Percentiles rank a stretch among this genome's conserved stretches.
Evolutionary conservation across 1,140 invertebrate genomes (phyloP).

Genomic region (Hyles euphorbiae): DNA sequence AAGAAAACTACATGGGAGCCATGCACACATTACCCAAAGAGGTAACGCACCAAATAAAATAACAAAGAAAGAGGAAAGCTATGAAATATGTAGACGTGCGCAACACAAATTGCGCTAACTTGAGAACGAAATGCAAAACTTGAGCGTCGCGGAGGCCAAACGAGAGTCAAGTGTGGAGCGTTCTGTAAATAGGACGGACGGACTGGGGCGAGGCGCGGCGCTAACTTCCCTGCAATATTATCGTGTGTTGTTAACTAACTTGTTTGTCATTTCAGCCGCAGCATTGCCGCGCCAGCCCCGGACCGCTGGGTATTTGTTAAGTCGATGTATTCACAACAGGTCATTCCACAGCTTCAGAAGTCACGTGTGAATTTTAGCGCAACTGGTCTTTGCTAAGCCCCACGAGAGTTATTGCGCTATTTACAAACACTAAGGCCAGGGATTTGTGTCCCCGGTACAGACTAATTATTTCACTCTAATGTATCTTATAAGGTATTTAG

Average conservation of each 20-base stretch:
- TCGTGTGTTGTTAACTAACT: constrained; percentile 46
- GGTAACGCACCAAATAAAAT: neutral
- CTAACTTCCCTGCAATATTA: constrained; percentile 45
- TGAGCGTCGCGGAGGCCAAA: constrained; percentile 38
- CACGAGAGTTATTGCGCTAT: too few species aligned
- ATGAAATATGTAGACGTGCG: constrained; percentile 39
- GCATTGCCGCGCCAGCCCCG: neutral
- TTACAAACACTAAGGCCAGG: too few species aligned
- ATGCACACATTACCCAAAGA: too few species aligned
- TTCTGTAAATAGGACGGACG: constrained; percentile 39
- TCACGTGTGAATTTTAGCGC: too few species aligned
- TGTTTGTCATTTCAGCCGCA: constrained; percentile 36
- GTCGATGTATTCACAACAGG: too few species aligned
- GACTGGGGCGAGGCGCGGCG: constrained; percentile 24
- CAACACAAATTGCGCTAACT: constrained; percentile 47
- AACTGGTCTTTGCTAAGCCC: too few species aligned
- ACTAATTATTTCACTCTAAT: too few species aligned
- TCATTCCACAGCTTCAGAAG: too few species aligned
- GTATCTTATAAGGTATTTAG: too few species aligned
- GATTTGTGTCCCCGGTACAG: too few species aligned
- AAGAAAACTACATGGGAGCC: too few species aligned
- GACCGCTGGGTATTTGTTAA: neutral
- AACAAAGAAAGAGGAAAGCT: constrained; percentile 19
- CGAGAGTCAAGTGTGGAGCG: constrained; percentile 37
- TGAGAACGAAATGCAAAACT: constrained; percentile 45